Evolutionary conservation across 2,797 vertebrate genomes (phyloP).

Genomic region (Prionace glauca): DNA sequence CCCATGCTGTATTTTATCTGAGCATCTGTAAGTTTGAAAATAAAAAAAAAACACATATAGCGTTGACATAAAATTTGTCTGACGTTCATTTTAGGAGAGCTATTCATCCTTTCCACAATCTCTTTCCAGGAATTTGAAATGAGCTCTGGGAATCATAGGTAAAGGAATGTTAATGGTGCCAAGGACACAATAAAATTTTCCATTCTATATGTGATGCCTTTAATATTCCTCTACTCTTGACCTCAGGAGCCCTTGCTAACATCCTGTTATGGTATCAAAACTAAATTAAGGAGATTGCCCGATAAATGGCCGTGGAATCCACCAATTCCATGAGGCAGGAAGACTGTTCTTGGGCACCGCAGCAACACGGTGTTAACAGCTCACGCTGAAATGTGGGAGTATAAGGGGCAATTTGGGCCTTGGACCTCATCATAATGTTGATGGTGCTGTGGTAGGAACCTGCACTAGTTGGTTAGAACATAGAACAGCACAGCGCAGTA

Average conservation of each 20-base stretch:
- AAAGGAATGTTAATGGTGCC: slow-evolving; percentile 25
- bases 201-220: background rate
- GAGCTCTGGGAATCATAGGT: background rate
- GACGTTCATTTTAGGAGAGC: background rate
- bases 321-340: background rate
- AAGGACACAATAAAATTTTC: background rate
- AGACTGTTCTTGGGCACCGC: background rate
- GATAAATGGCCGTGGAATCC: background rate
- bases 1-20: background rate
- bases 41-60: background rate
- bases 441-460: background rate
- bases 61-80: background rate
- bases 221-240: background rate
- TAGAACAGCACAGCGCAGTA: too few relatives aligned
- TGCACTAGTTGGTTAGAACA: background rate
- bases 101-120: background rate
- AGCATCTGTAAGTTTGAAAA: background rate
- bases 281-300: too few relatives aligned
- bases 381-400: background rate
- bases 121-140: background rate
- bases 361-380: background rate
- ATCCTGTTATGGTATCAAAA: background rate
- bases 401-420: background rate
- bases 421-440: background rate
- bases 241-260: background rate